Conservation (phyloP, 2,113 vertebrate genomes). For the Mirza zaza region DNA sequence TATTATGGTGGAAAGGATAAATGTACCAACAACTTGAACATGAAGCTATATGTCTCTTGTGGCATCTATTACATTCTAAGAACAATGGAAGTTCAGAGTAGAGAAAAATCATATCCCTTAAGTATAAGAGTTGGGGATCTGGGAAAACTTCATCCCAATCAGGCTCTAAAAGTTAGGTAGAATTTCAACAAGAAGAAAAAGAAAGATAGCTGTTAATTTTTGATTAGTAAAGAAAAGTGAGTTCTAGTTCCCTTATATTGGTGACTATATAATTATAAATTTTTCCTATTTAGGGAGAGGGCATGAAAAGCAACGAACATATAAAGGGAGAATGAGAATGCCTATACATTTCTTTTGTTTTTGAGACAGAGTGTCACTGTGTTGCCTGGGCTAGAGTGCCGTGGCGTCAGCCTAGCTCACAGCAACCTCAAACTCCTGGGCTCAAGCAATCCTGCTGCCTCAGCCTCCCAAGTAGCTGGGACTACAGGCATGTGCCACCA, state of each 20-base stretch:
- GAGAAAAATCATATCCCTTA: constrained; percentile 22
- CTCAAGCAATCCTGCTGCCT: no score
- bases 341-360: neutral
- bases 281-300: neutral
- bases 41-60: neutral
- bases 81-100: neutral
- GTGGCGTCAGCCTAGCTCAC: no score
- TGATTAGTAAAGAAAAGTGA: constrained; percentile 34
- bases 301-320: constrained; percentile 6
- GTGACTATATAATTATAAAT: neutral
- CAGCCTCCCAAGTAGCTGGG: no score
- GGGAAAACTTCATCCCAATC: neutral
- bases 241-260: neutral
- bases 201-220: neutral
- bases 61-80: neutral
- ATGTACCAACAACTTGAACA: constrained; percentile 19
- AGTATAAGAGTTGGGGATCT: neutral
- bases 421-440: no score
- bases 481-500: no score
- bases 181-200: constrained; percentile 26
- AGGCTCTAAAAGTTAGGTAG: neutral
- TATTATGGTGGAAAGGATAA: constrained; percentile 11
- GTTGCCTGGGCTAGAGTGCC: no score
- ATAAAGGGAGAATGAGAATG: constrained; percentile 24
- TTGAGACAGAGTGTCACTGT: no score